Percentiles rank a stretch among this genome's conserved stretches.
Conservation (phyloP, 2,888 invertebrate genomes). For the Eucera pruinosa region DNA sequence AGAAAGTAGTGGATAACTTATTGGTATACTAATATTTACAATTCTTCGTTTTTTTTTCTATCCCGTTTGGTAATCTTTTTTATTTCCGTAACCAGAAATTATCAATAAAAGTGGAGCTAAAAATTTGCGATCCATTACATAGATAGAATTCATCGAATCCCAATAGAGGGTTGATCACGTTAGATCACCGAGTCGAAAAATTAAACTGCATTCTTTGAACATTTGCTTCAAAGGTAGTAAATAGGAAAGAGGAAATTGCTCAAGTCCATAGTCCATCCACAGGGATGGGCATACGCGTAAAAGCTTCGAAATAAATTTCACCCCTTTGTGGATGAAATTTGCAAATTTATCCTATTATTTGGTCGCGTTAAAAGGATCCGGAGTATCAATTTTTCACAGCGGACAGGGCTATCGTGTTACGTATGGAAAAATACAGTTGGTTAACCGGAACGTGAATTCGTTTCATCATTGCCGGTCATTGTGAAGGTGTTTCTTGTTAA, state of each 20-base stretch:
- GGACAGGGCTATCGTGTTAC: not conserved
- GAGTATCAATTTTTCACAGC: not conserved
- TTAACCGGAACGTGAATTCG: constrained; percentile 37
- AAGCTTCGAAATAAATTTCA: constrained; percentile 28
- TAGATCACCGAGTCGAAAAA: constrained; percentile 39
- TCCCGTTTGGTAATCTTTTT: too few relatives aligned
- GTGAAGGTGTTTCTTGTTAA: constrained; percentile 81
- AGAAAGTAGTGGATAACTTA: too few relatives aligned
- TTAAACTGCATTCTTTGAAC: constrained; percentile 37
- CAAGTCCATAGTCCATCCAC: not conserved
- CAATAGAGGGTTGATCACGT: constrained; percentile 22
- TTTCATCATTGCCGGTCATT: constrained; percentile 72
- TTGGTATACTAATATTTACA: too few relatives aligned
- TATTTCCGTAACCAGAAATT: not conserved
- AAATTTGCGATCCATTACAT: not conserved
- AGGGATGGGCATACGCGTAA: not conserved
- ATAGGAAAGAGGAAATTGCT: constrained; percentile 62
- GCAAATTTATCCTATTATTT: not conserved
- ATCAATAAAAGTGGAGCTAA: not conserved
- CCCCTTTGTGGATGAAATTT: not conserved
- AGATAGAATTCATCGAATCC: constrained; percentile 35
- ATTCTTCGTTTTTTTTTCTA: not conserved
- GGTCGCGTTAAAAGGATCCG: too few relatives aligned
- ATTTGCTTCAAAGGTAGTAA: constrained; percentile 26
- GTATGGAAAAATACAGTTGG: constrained; percentile 32